Evolutionary conservation across 2,797 vertebrate species (phyloP).

Genomic region (Amblyraja radiata): DNA sequence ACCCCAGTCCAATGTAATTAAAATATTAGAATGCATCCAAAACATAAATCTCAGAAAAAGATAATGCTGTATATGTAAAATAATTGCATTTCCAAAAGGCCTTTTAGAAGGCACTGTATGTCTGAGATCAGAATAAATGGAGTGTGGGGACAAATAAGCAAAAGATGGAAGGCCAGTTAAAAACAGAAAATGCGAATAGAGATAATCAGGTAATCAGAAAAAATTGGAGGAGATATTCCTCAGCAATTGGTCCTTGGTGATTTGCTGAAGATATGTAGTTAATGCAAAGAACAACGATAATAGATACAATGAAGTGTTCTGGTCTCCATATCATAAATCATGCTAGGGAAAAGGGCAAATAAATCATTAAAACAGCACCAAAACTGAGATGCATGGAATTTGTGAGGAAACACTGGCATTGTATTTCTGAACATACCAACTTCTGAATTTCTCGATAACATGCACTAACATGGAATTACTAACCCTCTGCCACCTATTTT

Average conservation of each 20-base stretch:
- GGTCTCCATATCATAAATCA: too few relatives aligned
- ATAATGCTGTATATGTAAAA: background rate
- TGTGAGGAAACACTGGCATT: too few relatives aligned
- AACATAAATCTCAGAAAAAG: background rate
- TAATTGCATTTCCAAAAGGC: background rate
- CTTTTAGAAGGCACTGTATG: background rate
- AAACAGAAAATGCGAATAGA: background rate
- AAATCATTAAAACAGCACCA: too few relatives aligned
- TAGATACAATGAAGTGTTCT: too few relatives aligned
- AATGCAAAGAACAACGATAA: too few relatives aligned
- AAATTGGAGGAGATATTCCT: background rate
- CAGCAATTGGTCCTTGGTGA: background rate
- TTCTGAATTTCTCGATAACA: too few relatives aligned
- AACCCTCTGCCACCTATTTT: too few relatives aligned
- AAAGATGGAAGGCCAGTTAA: background rate
- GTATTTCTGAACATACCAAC: too few relatives aligned
- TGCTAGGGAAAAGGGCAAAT: too few relatives aligned
- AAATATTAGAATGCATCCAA: background rate
- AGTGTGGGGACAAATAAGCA: background rate
- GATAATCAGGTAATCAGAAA: background rate
- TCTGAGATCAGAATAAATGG: background rate
- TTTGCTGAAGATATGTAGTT: too few relatives aligned
- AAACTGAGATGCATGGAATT: too few relatives aligned
- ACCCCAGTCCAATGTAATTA: background rate
- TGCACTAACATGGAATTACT: too few relatives aligned